phyloP scores from a whole-genome alignment of 2,888 invertebrate species.

The Lithophane semibrunnea region DNA sequence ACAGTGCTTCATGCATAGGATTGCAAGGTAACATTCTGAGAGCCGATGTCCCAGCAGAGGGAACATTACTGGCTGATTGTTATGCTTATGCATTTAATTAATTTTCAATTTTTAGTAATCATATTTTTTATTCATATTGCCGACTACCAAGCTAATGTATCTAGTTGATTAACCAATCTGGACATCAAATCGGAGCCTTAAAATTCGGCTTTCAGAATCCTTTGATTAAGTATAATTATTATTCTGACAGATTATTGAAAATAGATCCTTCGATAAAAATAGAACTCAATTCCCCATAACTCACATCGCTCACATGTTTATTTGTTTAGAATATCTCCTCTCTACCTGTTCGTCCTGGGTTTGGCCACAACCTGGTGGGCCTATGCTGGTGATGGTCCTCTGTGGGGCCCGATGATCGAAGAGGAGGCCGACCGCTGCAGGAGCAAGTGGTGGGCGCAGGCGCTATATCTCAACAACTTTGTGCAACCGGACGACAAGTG shows the following conservation, averaged over 20 bases:
- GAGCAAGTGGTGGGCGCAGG: constrained; percentile 78
- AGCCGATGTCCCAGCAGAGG: not conserved
- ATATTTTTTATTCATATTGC: not conserved
- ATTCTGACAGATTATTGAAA: not conserved
- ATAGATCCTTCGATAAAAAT: not conserved
- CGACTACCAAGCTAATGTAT: not conserved
- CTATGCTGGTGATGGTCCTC: constrained; percentile 72
- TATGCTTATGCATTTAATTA: not conserved
- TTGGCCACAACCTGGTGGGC: constrained; percentile 78
- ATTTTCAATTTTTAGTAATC: not conserved
- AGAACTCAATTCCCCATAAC: too few species aligned
- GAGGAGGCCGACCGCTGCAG: constrained; percentile 72
- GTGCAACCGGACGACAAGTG: constrained; percentile 74
- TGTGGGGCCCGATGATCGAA: constrained; percentile 74
- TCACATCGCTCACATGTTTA: not conserved
- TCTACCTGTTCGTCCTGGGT: constrained; percentile 76
- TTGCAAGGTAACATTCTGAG: constrained; percentile 70
- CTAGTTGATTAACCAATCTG: not conserved
- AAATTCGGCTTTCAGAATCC: too few species aligned
- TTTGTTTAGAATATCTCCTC: constrained; percentile 70
- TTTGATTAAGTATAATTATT: too few species aligned
- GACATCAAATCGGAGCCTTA: not conserved
- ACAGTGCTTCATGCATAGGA: constrained; percentile 70
- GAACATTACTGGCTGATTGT: not conserved
- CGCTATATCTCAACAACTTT: constrained; percentile 77